Evolutionary conservation across 2,113 vertebrate species (phyloP), one percentile per base, ranked within the genome.

Genomic region (Urocitellus parryii): DNA sequence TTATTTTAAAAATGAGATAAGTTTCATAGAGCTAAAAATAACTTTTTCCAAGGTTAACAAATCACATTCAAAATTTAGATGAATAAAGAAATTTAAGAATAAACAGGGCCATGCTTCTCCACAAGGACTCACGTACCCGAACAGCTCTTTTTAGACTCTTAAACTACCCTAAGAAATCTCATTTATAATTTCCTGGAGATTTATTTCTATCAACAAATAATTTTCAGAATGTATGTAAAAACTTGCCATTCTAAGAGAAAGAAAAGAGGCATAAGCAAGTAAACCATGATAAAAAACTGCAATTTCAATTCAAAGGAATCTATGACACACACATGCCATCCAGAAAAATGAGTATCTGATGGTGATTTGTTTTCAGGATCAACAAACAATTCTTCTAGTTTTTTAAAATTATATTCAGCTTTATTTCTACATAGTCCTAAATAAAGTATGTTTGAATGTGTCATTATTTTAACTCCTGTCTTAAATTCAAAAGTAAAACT

Each of bases 401-500:
- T 88, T 63, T 29, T 53, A 80, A 95, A 84, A 96, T 79, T 79
- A 89, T 22, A 88, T 32, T 68, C 63, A 84, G 11, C 48, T 88
- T 79, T 84, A 78, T n/a, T 95, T 96, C 61, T 79, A 83, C 0
- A 83, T 34, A 84, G 32, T 61, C 48, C 8, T 68, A 81, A 76
- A 22, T 65, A 85, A 89, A 67, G 93, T 68, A 70, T n/a, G 16
- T 58, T 78, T 73, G 32, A 29, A 83, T 25, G 37, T 39, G 32
- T 78, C 37, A 29, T n/a, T 58, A 88, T 73, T 88, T 88, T 56
- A 73, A 65, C n/a, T 88, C 45, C 39, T 79, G 45, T 79, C 25
- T 84, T 88, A 88, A 94, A 91, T 45, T 88, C 6, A 92, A 94
- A 83, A 61, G 24, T 61, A 91, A 94, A 78, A 68, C 51, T 83